These are phyloP conservation scores for Dolichallabes microphthalmus DNA, from an alignment of 2,113 vertebrate genomes.

Conservation along the genomic window DNA sequence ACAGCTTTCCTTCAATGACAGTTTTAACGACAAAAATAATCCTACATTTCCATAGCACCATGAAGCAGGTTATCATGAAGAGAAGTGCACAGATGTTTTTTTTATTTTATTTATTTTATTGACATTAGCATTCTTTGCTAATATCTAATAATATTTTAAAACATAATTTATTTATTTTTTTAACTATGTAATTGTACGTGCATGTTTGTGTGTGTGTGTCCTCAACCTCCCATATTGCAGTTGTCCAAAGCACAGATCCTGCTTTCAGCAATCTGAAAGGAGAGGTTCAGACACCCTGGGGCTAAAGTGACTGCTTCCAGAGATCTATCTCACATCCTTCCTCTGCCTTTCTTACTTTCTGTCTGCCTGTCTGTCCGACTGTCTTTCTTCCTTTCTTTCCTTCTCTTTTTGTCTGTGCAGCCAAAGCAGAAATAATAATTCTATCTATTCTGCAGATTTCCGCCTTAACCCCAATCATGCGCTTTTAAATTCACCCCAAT, in stretches of 20 bases:
- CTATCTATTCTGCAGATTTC: conserved; percentile 53
- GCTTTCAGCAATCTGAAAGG: conserved; percentile 47
- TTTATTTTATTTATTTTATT: too few species aligned
- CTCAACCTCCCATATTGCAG: conserved; percentile 31
- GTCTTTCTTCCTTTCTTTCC: conserved; percentile 6
- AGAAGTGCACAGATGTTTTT: not conserved
- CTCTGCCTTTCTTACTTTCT: conserved; percentile 24
- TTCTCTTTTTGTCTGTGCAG: conserved; percentile 15
- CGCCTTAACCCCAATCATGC: conserved; percentile 50
- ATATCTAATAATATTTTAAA: not conserved
- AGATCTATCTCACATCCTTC: conserved; percentile 18
- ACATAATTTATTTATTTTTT: not conserved
- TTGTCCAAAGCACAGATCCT: conserved; percentile 39
- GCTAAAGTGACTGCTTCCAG: conserved; percentile 52
- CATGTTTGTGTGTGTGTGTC: not conserved
- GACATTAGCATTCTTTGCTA: not conserved
- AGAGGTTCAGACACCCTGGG: conserved; percentile 42
- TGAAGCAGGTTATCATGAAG: conserved; percentile 14
- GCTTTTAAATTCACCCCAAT: conserved; percentile 53
- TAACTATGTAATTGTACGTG: not conserved
- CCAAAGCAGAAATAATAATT: conserved; percentile 50
- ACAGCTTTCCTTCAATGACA: conserved; percentile 38
- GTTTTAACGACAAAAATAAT: conserved; percentile 28
- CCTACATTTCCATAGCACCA: not conserved
- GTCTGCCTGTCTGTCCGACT: conserved; percentile 6